Conservation (phyloP, 2,113 vertebrate species). For the Columba livia region DNA sequence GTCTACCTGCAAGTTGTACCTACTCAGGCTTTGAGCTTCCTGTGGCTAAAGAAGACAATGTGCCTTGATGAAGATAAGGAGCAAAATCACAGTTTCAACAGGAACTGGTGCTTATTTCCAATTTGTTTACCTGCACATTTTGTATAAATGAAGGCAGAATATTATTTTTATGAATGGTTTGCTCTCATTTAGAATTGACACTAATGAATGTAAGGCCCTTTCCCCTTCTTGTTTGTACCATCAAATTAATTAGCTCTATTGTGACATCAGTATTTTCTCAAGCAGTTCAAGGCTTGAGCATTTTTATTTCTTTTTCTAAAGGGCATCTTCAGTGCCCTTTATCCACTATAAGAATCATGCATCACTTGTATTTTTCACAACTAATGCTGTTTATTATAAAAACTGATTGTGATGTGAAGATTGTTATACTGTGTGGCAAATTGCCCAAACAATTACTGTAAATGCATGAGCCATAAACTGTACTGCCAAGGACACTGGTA, state of each 20-base stretch:
- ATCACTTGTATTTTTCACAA: constrained; percentile 58
- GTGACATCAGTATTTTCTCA: constrained; percentile 48
- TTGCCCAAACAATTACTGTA: constrained; percentile 72
- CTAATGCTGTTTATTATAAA: constrained; percentile 66
- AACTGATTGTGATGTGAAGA: constrained; percentile 59
- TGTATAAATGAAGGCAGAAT: constrained; percentile 12
- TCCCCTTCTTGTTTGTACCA: constrained; percentile 49
- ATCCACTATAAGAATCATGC: constrained; percentile 32
- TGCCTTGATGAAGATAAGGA: neutral
- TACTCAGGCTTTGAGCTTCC: neutral
- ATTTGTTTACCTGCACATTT: constrained; percentile 52
- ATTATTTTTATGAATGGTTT: constrained; percentile 29
- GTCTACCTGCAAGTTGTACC: neutral
- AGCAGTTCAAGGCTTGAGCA: constrained; percentile 45
- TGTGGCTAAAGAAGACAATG: neutral
- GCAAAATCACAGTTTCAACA: neutral
- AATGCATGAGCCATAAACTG: constrained; percentile 64
- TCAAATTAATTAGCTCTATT: constrained; percentile 70
- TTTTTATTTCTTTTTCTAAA: constrained; percentile 59
- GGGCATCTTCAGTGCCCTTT: constrained; percentile 58
- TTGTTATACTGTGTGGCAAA: constrained; percentile 61
- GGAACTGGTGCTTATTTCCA: constrained; percentile 10
- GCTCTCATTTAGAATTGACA: constrained; percentile 52
- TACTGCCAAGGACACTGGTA: constrained; percentile 63
- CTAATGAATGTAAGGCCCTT: constrained; percentile 64